phyloP scores from a whole-genome alignment of 2,888 invertebrate genomes.

The Cheilosia urbana region DNA sequence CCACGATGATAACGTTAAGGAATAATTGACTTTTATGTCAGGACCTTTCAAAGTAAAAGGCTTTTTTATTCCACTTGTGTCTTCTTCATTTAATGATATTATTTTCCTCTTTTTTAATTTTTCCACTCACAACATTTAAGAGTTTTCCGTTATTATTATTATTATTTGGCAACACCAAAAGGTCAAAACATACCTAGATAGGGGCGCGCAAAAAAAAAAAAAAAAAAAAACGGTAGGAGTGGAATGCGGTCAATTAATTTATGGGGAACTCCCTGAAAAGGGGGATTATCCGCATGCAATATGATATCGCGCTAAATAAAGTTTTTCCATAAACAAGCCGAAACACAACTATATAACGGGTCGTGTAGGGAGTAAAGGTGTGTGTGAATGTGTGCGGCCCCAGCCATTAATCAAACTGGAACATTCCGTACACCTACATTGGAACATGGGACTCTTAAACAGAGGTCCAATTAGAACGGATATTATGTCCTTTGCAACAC shows the following conservation, averaged over 20 bases:
- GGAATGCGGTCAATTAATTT: slow-evolving; percentile 14
- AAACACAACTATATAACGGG: neutral
- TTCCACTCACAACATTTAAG: neutral
- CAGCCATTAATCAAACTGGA: too few species aligned
- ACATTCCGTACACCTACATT: too few species aligned
- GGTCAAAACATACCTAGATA: neutral
- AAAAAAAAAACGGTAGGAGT: neutral
- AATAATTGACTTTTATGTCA: neutral
- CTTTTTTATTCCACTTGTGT: neutral
- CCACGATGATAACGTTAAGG: slow-evolving; percentile 1
- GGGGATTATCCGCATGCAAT: neutral
- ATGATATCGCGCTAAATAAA: neutral
- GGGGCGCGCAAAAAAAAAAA: neutral
- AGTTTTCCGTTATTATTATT: neutral
- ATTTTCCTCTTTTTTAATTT: neutral
- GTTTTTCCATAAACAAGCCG: neutral
- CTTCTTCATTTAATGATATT: neutral
- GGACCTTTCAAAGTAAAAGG: neutral
- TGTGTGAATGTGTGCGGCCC: too few species aligned
- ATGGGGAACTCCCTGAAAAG: slow-evolving; percentile 4
- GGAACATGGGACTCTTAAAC: too few species aligned
- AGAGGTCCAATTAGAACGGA: too few species aligned
- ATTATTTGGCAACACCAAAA: neutral
- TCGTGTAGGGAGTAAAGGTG: too few species aligned
- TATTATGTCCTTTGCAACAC: too few species aligned